These are phyloP conservation scores for Irena cyanogastra DNA, from an alignment of 2,113 vertebrate genomes.

Conservation along the genomic window DNA sequence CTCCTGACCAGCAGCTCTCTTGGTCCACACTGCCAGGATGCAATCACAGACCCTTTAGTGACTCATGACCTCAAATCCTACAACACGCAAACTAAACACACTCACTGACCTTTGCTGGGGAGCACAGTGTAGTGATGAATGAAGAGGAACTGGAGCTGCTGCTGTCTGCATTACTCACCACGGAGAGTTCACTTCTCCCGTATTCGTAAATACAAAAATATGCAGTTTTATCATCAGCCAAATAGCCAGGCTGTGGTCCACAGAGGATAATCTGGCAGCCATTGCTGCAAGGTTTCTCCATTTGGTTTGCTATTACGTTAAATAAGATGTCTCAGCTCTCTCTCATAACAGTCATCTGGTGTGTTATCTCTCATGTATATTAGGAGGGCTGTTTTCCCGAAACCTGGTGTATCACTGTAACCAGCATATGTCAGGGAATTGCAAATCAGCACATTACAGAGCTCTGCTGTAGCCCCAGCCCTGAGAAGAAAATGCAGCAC, in stretches of 20 bases:
- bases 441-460: slow-evolving; percentile 35
- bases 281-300: neutral
- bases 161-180: slow-evolving; percentile 23
- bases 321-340: slow-evolving; percentile 37
- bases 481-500: neutral
- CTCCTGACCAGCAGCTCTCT: neutral
- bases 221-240: slow-evolving; percentile 41
- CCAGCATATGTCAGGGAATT: slow-evolving; percentile 37
- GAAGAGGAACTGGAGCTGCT: slow-evolving; percentile 4
- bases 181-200: neutral
- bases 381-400: neutral
- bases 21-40: neutral
- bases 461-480: neutral
- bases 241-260: slow-evolving; percentile 24
- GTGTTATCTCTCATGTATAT: slow-evolving; percentile 18
- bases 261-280: slow-evolving; percentile 44
- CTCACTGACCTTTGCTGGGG: neutral
- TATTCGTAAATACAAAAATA: slow-evolving; percentile 48
- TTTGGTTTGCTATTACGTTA: slow-evolving; percentile 20
- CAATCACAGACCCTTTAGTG: neutral
- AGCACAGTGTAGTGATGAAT: neutral
- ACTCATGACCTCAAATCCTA: neutral
- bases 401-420: neutral
- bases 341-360: slow-evolving; percentile 25
- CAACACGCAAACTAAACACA: neutral